Base-by-base conservation (phyloP, 2,888 invertebrate genomes). In the Tenthredo distinguenda region DNA sequence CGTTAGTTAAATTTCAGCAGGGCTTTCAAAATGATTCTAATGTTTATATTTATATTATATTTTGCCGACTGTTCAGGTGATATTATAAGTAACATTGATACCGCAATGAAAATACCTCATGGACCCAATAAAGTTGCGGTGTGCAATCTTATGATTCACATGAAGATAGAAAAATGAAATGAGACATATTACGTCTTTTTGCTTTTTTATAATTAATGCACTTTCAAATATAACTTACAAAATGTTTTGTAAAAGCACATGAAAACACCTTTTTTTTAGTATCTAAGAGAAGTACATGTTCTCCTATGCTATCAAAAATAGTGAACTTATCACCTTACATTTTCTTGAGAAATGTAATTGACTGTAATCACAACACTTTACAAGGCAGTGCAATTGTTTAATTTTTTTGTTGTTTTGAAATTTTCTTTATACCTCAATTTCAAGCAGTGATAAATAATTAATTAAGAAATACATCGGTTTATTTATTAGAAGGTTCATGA, bases 271-370 rank as follows among this genome's bases (percentile, higher is more conserved):
- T 43, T 43, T 62, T 62, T 26, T 81, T 10, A 50, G 31, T 18
- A 55, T 55, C n/a, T 7, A 21, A n/a, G 21, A 68, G 50, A 50
- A 68, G 21, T 83, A 83, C 37, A 40, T 47, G n/a, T 12, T 83
- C 47, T 83, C 43, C 68, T 83, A 47, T 47, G 71, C 65, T 68
- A 83, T 83, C 83, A 83, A 83, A 83, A 83, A 83, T 83, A 83
- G 47, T 83, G 34, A 62, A 62, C 58, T 77, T 77, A 81, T 81
- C 62, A 62, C 7, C 55, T n/a, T 68, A 68, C 15, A 68, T 34
- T 68, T 34, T 34, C 2, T 62, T 18, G 18, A 50, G 15, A 77
- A 81, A 26, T 58, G 37, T 62, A 58, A 81, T 62, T 37, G 62
- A 34, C 65, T 81, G 65, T 62, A 62, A 62, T 81, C 62, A 81